A percentile compares a stretch with the other conserved stretches of the same genome.
These are phyloP conservation scores for Albula glossodonta DNA, from an alignment of 2,113 vertebrate species.

Conservation along the genomic window DNA sequence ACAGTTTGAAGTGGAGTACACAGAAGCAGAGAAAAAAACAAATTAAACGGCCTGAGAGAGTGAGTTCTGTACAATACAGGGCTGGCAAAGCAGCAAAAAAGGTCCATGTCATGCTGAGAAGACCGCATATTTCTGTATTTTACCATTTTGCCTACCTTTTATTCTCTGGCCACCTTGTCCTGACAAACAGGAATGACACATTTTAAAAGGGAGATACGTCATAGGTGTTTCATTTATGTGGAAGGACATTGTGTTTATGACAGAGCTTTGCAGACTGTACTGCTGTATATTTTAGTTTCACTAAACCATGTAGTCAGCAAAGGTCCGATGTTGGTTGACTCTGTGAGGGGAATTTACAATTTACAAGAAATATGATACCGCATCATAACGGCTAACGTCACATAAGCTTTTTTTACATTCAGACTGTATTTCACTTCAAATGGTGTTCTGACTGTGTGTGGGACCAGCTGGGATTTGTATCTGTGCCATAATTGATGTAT, in stretches of 20 bases:
- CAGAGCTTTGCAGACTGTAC: neutral
- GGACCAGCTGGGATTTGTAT: neutral
- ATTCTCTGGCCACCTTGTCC: neutral
- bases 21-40: too few species aligned
- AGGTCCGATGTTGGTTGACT: neutral
- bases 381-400: neutral
- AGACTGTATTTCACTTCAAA: too few species aligned
- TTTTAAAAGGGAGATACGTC: too few species aligned
- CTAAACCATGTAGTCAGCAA: neutral
- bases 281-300: neutral
- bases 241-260: neutral
- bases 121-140: too few species aligned
- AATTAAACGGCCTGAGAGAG: too few species aligned
- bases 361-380: neutral
- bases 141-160: neutral
- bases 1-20: too few species aligned
- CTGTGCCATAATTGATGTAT: neutral
- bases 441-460: neutral
- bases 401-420: neutral
- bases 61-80: too few species aligned
- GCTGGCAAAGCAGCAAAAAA: too few species aligned
- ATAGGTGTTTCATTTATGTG: neutral
- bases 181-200: neutral
- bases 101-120: too few species aligned
- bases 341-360: neutral